Evolutionary conservation across 2,113 vertebrate genomes (phyloP), one percentile per base, ranked within the genome.

Genomic region (Nyctibius bracteatus): DNA sequence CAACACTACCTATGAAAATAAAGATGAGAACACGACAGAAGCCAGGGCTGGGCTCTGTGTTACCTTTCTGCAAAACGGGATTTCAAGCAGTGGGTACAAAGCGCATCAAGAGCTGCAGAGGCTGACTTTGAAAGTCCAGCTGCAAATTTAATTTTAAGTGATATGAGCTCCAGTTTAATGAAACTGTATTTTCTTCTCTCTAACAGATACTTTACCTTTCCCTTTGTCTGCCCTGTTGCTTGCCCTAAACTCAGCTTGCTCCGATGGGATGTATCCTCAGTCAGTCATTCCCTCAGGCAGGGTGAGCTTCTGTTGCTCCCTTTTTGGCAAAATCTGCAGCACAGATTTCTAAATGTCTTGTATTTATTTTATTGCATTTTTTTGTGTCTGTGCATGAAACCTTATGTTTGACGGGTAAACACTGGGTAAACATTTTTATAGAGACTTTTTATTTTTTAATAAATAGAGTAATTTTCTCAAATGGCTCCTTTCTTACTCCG

Each of bases 281-380:
- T 86, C 94, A 88, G 92, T 66, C 72, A 72, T 94, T 96, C 95
- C 96, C 58, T 68, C 62, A 83, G 96, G 94, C 84, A 10, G 75
- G 84, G 61, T 91, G 84, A 95, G 90, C 96, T 96, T 96, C 92
- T 90, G 96, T 84, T 81, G 63, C 61, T 92, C 73, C 59, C 7
- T 96, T 95, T 97, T 91, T 96, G 97, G 97, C 96, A 94, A 86
- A 95, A 77, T 96, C 87, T 9, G 6, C 87, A 88, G 95, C 94
- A 96, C 96, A 96, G 97, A 91, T 97, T 97, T 97, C 70, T 89
- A 86, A 97, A 96, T 96, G 94, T 89, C 93, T 96, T 96, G 81
- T 85, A 74, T 95, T 97, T 94, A 85, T 96, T 92, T 94, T 80
- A 92, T 62, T 86, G 79, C 72, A 44, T 67, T 91, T 93, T 95